A percentile compares a stretch with the other conserved stretches of the same genome.
These are phyloP conservation scores for Polyommatus icarus DNA, from an alignment of 2,888 invertebrate species.

Conservation along the genomic window DNA sequence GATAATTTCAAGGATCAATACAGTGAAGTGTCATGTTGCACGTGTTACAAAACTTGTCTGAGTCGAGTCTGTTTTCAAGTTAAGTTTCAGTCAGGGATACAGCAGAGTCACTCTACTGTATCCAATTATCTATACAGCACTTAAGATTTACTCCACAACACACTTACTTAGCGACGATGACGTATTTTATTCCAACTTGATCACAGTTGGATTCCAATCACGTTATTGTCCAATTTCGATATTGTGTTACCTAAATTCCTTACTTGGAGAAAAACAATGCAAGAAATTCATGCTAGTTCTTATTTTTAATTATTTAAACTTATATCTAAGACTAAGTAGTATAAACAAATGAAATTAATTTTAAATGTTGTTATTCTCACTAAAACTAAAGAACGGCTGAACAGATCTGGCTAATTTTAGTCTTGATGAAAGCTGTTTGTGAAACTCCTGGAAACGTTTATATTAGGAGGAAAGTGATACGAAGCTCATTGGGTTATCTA, in stretches of 20 bases:
- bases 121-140: not conserved
- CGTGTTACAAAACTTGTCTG: not conserved
- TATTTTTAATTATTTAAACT: no score
- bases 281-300: not conserved
- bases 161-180: not conserved
- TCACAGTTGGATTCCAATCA: conserved; percentile 4
- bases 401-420: no score
- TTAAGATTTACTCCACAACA: conserved; percentile 18
- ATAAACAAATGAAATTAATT: no score
- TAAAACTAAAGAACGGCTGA: no score
- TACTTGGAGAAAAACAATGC: not conserved
- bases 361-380: no score
- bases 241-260: not conserved
- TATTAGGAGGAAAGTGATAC: no score
- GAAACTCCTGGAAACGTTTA: no score
- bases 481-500: no score
- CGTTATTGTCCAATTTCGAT: not conserved
- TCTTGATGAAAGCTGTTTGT: no score
- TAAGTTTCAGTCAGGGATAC: not conserved
- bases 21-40: not conserved
- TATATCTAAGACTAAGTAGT: no score
- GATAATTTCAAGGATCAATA: not conserved
- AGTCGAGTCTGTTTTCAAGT: not conserved
- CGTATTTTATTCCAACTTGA: conserved; percentile 11
- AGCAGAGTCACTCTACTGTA: not conserved